These are phyloP conservation scores for Sigmodon hispidus DNA, from an alignment of 2,113 vertebrate genomes.

Conservation along the genomic window DNA sequence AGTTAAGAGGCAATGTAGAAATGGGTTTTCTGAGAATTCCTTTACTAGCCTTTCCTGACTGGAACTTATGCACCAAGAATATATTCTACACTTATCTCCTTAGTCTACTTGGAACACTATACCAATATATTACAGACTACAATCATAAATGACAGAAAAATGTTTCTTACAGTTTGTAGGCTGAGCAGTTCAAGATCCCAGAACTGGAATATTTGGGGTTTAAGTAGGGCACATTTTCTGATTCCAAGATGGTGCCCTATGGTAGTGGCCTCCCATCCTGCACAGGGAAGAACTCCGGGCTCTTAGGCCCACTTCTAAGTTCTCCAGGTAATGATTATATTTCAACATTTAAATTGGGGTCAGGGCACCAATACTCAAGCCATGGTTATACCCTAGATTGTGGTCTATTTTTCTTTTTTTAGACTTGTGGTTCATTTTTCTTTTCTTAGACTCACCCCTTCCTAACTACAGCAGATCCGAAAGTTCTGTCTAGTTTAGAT, in stretches of 20 bases:
- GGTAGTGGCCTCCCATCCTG: neutral
- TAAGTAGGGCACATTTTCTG: neutral
- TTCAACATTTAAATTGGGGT: neutral
- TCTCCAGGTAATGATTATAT: neutral
- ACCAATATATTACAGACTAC: neutral
- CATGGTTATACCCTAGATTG: neutral
- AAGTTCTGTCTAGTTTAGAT: neutral
- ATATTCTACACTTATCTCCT: conserved; percentile 41
- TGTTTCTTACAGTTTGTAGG: neutral
- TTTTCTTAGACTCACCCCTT: neutral
- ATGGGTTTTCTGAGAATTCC: neutral
- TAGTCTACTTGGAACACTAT: neutral
- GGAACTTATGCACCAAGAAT: neutral
- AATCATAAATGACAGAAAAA: neutral
- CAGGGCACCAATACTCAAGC: neutral
- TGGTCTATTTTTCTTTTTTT: neutral
- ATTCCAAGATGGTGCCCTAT: neutral
- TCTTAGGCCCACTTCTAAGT: neutral
- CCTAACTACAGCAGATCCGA: neutral
- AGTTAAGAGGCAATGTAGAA: neutral
- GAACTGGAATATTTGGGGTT: neutral
- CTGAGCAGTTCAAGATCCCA: neutral
- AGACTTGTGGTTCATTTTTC: neutral
- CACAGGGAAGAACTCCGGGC: neutral
- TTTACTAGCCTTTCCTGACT: neutral